phyloP scores from a whole-genome alignment of 2,888 invertebrate genomes.

The Melipona beecheii region DNA sequence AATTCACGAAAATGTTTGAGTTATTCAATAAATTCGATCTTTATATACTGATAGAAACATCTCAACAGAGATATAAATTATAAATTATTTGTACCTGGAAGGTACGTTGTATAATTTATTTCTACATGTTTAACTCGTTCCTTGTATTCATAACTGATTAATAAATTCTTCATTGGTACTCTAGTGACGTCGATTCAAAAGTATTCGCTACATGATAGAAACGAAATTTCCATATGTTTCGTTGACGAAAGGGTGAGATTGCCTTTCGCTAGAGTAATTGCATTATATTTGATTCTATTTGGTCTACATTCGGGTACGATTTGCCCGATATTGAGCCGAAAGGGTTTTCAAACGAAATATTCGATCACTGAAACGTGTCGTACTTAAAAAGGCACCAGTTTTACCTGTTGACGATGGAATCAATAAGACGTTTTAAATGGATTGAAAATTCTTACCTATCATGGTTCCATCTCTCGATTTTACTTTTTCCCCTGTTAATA shows the following conservation, averaged over 20 bases:
- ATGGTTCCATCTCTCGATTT: too few relatives aligned
- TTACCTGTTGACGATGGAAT: not conserved
- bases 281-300: constrained; percentile 5
- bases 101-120: constrained; percentile 27
- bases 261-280: not conserved
- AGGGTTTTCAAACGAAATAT: constrained; percentile 8
- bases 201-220: not conserved
- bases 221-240: not conserved
- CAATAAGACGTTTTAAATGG: not conserved
- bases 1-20: not conserved
- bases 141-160: not conserved
- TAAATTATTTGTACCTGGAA: constrained; percentile 6
- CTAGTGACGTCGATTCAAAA: not conserved
- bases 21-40: not conserved
- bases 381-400: constrained; percentile 5
- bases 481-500: not conserved
- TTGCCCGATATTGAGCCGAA: not conserved
- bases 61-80: too few relatives aligned
- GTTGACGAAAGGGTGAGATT: not conserved
- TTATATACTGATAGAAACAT: too few relatives aligned
- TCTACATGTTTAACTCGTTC: not conserved
- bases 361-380: constrained; percentile 1
- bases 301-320: not conserved
- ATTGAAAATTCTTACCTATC: not conserved
- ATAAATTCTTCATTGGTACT: not conserved